Evolutionary conservation across 1,140 invertebrate species (phyloP).

Genomic region (Drosophila sechellia): DNA sequence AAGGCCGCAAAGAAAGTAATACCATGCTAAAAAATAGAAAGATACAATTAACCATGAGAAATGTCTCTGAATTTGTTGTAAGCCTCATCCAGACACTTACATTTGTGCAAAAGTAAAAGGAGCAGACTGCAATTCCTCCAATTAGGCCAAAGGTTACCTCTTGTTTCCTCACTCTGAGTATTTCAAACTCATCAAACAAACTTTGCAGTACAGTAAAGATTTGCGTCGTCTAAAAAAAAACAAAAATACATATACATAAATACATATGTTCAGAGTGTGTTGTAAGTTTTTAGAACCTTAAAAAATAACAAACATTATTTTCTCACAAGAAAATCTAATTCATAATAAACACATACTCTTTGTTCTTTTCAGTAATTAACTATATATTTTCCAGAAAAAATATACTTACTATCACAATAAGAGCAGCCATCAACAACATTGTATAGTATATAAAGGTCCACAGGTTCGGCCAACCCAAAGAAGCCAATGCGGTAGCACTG

Average conservation of each 20-base stretch:
- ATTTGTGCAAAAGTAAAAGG: slow-evolving; percentile 62
- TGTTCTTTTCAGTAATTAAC: too few relatives aligned
- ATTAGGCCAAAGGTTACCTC: slow-evolving; percentile 56
- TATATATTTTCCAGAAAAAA: too few relatives aligned
- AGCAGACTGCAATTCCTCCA: slow-evolving; percentile 36
- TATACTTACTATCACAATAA: slow-evolving; percentile 57
- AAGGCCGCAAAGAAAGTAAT: slow-evolving; percentile 35
- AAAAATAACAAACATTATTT: too few relatives aligned
- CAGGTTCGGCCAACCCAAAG: slow-evolving; percentile 47
- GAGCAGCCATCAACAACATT: slow-evolving; percentile 52
- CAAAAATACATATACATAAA: too few relatives aligned
- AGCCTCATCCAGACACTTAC: slow-evolving; percentile 47
- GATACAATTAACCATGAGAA: too few relatives aligned
- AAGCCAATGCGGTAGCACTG: slow-evolving; percentile 46
- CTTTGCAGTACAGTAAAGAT: slow-evolving; percentile 59
- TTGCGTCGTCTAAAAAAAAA: slow-evolving; percentile 49
- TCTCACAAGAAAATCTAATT: too few relatives aligned
- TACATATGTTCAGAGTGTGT: too few relatives aligned
- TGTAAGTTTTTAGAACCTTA: too few relatives aligned
- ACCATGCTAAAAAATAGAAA: slow-evolving; percentile 47
- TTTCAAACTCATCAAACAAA: slow-evolving; percentile 77
- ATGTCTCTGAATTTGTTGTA: too few relatives aligned
- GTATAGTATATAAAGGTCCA: slow-evolving; percentile 66
- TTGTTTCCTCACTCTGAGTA: slow-evolving; percentile 40
- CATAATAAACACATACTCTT: too few relatives aligned